Conservation (phyloP, 2,113 vertebrate species). For the Corythornis vintsioides region DNA sequence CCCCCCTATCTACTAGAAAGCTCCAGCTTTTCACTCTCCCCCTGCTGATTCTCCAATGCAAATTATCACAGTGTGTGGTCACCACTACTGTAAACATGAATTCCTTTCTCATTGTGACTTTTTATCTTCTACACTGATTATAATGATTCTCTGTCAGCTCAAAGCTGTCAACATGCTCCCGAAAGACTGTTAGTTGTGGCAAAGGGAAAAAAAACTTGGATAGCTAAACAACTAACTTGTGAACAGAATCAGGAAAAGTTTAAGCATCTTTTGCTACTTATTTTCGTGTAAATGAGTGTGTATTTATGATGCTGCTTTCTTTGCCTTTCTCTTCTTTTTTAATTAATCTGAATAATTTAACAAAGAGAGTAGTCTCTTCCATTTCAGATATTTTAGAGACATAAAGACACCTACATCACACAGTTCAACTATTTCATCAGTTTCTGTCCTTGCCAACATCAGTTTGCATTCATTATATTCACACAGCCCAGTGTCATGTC, state of each 20-base stretch:
- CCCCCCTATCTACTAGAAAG: slow-evolving; percentile 49
- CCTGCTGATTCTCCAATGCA: slow-evolving; percentile 79
- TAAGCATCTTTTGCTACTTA: not conserved
- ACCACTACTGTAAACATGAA: slow-evolving; percentile 73
- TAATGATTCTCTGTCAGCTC: slow-evolving; percentile 75
- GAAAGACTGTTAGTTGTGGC: slow-evolving; percentile 17
- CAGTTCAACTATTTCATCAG: not conserved
- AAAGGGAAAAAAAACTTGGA: not conserved
- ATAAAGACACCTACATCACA: not conserved
- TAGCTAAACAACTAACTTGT: slow-evolving; percentile 4
- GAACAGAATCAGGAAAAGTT: not conserved
- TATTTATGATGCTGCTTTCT: not conserved
- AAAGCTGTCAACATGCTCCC: slow-evolving; percentile 71
- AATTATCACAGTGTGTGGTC: slow-evolving; percentile 78
- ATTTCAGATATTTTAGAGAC: not conserved
- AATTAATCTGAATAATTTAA: not conserved
- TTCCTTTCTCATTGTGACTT: slow-evolving; percentile 73
- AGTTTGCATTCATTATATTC: not conserved
- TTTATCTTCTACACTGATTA: slow-evolving; percentile 74
- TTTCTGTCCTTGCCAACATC: not conserved
- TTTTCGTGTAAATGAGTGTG: not conserved
- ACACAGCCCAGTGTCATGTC: not conserved
- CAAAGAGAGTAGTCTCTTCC: not conserved
- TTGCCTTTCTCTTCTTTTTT: not conserved
- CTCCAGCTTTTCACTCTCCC: slow-evolving; percentile 56